A percentile compares a stretch with the other conserved stretches of the same genome.
These are phyloP conservation scores for Indicator indicator DNA, from an alignment of 2,113 vertebrate species.

Conservation along the genomic window DNA sequence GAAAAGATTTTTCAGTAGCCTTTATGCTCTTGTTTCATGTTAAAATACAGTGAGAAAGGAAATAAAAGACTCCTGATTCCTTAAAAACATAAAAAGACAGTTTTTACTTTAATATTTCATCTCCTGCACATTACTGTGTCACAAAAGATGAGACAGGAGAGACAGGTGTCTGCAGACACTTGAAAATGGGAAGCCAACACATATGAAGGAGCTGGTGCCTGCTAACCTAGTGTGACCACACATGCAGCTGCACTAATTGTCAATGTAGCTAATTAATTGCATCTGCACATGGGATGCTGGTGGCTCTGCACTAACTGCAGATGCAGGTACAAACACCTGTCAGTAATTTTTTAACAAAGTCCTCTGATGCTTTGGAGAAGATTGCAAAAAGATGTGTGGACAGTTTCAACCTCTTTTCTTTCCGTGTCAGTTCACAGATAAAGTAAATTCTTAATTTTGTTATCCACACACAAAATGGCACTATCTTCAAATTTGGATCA, in stretches of 20 bases:
- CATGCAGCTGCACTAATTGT: conserved; percentile 22
- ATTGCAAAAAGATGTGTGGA: background rate
- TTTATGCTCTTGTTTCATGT: background rate
- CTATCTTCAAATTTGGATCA: background rate
- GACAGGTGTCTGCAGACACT: conserved; percentile 39
- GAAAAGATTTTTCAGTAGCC: background rate
- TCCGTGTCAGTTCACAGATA: background rate
- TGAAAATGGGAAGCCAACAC: background rate
- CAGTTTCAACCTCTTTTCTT: background rate
- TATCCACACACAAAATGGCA: background rate
- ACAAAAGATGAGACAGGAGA: conserved; percentile 48
- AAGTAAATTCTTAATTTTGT: background rate
- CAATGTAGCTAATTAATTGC: conserved; percentile 44
- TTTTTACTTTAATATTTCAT: conserved; percentile 43
- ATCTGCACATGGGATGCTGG: background rate
- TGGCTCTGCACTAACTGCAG: conserved; percentile 1
- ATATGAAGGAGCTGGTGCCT: background rate
- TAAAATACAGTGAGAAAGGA: background rate
- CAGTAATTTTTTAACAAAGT: background rate
- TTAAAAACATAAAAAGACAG: background rate
- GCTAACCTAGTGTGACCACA: background rate
- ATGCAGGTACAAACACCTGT: background rate
- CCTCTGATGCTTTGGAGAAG: background rate
- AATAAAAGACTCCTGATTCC: background rate
- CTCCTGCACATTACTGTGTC: conserved; percentile 21